Evolutionary conservation across 2,797 vertebrate species (phyloP).

Genomic region (Otolemur crassicaudatus): DNA sequence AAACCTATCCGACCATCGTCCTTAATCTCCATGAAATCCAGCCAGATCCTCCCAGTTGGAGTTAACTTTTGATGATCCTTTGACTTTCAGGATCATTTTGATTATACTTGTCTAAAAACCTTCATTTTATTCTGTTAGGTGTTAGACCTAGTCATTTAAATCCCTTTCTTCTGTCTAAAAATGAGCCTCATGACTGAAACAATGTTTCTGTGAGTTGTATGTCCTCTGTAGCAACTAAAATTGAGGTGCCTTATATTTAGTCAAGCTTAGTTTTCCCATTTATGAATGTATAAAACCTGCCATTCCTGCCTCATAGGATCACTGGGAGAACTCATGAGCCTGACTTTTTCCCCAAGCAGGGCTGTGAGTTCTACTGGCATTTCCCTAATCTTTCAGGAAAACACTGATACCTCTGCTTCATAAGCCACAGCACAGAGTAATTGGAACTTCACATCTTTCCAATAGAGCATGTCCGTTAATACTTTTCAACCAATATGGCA

Average conservation of each 20-base stretch:
- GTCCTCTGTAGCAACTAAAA: neutral
- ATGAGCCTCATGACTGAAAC: neutral
- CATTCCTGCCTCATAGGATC: neutral
- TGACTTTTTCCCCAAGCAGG: neutral
- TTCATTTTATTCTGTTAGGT: neutral
- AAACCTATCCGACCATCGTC: neutral
- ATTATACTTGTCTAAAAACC: neutral
- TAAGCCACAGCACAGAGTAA: neutral
- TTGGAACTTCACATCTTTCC: neutral
- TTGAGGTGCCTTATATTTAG: neutral
- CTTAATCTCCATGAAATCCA: neutral
- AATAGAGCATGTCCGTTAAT: neutral
- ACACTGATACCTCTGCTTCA: neutral
- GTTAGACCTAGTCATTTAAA: conserved; percentile 2
- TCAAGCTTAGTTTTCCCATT: conserved; percentile 1
- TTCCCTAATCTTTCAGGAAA: neutral
- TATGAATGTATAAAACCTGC: neutral
- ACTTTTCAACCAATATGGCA: neutral
- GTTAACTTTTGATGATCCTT: neutral
- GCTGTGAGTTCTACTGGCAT: neutral
- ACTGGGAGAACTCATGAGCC: neutral
- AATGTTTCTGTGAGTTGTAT: neutral
- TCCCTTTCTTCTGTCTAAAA: neutral
- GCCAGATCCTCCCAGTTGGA: neutral
- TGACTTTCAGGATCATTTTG: neutral